phyloP scores from a whole-genome alignment of 2,113 vertebrate species.

The Anser brachyrhynchus region DNA sequence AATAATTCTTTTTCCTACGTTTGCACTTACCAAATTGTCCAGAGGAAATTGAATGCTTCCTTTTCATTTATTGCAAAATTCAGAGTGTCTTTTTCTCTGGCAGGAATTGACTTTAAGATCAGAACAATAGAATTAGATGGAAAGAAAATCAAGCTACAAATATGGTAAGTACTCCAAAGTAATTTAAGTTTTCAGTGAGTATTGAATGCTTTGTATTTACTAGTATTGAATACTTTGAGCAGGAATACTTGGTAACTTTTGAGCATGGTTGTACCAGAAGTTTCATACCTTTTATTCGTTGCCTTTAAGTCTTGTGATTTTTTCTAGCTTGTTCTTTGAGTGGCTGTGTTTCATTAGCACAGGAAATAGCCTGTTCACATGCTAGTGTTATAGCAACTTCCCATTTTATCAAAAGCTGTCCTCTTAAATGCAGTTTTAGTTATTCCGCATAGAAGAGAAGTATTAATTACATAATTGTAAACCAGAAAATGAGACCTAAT shows the following conservation, averaged over 20 bases:
- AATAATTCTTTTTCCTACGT: slow-evolving; percentile 36
- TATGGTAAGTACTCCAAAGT: slow-evolving; percentile 87
- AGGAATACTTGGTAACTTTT: not conserved
- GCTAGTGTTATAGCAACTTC: not conserved
- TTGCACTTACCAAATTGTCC: not conserved
- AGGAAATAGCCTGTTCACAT: not conserved
- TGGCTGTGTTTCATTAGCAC: not conserved
- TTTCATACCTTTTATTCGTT: not conserved
- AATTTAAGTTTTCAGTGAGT: not conserved
- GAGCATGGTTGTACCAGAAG: not conserved
- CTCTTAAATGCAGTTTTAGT: not conserved
- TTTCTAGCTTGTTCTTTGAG: not conserved
- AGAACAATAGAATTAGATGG: slow-evolving; percentile 96
- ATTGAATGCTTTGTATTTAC: not conserved
- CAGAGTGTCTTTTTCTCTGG: slow-evolving; percentile 64
- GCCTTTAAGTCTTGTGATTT: not conserved
- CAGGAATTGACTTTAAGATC: slow-evolving; percentile 99
- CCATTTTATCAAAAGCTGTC: not conserved
- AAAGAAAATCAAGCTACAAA: slow-evolving; percentile 98
- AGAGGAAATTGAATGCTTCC: not conserved
- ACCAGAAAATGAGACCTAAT: not conserved
- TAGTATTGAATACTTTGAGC: not conserved
- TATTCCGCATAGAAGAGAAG: not conserved
- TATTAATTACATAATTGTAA: not conserved
- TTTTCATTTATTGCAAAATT: slow-evolving; percentile 46